Evolutionary conservation across 2,113 vertebrate species (phyloP).

Genomic region (Coturnix japonica): DNA sequence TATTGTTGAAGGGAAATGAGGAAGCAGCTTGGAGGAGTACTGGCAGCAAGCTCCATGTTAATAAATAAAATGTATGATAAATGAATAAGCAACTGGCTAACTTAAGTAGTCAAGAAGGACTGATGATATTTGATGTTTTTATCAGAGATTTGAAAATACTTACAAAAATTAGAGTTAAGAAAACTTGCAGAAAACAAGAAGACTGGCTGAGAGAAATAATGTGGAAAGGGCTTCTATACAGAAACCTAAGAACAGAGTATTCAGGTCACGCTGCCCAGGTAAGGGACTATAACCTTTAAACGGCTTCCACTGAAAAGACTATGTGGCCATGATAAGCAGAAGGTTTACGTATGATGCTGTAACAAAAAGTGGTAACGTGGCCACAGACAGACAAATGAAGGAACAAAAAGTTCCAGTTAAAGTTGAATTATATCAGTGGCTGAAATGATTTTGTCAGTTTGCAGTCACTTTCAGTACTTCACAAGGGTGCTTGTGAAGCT

Average conservation of each 20-base stretch:
- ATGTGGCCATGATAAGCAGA: not conserved
- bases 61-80: not conserved
- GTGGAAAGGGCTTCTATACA: not conserved
- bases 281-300: not conserved
- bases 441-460: not conserved
- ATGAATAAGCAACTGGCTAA: not conserved
- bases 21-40: not conserved
- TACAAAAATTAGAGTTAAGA: not conserved
- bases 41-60: not conserved
- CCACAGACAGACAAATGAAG: not conserved
- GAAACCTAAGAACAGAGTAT: not conserved
- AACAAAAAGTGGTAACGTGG: not conserved
- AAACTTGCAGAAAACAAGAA: not conserved
- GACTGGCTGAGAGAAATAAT: not conserved
- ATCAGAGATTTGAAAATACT: not conserved
- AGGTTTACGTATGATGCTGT: not conserved
- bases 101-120: not conserved
- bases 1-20: not conserved
- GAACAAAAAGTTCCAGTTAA: not conserved
- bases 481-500: not conserved
- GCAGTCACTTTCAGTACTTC: too few species aligned
- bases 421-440: not conserved
- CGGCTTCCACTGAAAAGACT: not conserved
- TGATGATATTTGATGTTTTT: fast-evolving
- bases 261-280: not conserved